These are phyloP conservation scores for Polyergus mexicanus DNA, from an alignment of 1,140 invertebrate species.

Conservation along the genomic window DNA sequence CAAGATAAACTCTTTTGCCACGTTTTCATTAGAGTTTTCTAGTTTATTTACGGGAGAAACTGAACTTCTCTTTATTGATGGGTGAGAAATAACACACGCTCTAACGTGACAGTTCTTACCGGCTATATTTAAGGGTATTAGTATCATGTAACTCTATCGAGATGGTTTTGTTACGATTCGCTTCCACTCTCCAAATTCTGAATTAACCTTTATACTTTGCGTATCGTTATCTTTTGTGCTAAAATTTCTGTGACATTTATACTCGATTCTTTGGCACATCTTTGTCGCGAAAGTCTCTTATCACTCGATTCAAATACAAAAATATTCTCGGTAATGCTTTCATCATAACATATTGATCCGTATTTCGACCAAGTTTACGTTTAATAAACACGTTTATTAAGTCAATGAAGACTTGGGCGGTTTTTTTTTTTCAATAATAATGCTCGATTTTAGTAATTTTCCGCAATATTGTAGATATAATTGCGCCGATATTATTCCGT, in stretches of 20 bases:
- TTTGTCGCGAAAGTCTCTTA: background rate
- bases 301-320: background rate
- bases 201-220: conserved; percentile 9
- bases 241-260: background rate
- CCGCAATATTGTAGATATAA: background rate
- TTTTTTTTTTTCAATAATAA: conserved; percentile 64
- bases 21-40: conserved; percentile 80
- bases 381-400: conserved; percentile 64
- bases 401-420: conserved; percentile 62
- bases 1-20: conserved; percentile 78
- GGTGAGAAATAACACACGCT: conserved; percentile 72
- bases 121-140: conserved; percentile 15
- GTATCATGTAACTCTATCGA: background rate
- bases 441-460: background rate
- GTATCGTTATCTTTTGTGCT: background rate
- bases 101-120: conserved; percentile 2
- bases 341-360: background rate
- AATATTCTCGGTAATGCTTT: background rate
- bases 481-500: background rate
- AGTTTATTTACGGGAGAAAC: conserved; percentile 72
- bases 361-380: conserved; percentile 25
- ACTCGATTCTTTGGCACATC: background rate
- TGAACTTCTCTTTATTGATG: conserved; percentile 71
- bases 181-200: background rate
- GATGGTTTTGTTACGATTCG: background rate